These are phyloP conservation scores for Orchesella flavescens DNA, from an alignment of 2,888 invertebrate genomes.

Conservation along the genomic window DNA sequence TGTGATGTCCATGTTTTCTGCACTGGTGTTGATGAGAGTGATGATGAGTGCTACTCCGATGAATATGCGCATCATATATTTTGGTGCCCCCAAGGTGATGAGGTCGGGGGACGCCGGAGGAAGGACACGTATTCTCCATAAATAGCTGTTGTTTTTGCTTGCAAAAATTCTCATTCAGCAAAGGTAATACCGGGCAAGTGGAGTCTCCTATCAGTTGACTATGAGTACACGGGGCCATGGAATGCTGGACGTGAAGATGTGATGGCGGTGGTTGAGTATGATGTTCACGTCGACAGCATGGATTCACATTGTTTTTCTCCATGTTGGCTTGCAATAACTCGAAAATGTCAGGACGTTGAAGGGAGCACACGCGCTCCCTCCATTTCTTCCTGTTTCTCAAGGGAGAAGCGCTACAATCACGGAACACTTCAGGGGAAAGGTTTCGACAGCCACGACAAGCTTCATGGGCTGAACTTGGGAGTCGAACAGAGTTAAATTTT, in stretches of 20 bases:
- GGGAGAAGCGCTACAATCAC: conserved; percentile 74
- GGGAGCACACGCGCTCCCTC: conserved; percentile 78
- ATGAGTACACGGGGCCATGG: conserved; percentile 67
- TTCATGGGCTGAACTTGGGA: conserved; percentile 66
- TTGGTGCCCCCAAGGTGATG: conserved; percentile 56
- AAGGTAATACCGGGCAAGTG: conserved; percentile 68
- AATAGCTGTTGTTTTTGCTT: conserved; percentile 64
- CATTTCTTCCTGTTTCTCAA: conserved; percentile 71
- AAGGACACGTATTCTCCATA: conserved; percentile 37
- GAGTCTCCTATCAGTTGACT: conserved; percentile 70
- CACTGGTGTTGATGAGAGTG: conserved; percentile 64
- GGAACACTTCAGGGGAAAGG: conserved; percentile 70
- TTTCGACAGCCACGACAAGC: conserved; percentile 70
- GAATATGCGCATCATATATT: conserved; percentile 61
- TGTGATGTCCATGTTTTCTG: conserved; percentile 73
- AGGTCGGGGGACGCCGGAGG: conserved; percentile 9
- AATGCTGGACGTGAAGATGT: conserved; percentile 51
- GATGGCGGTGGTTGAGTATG: conserved; percentile 53
- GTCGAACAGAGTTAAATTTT: conserved; percentile 70
- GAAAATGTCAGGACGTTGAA: conserved; percentile 87
- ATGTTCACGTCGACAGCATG: conserved; percentile 72
- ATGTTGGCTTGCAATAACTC: conserved; percentile 92
- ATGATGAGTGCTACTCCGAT: conserved; percentile 54
- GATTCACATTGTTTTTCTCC: conserved; percentile 84
- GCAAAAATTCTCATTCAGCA: conserved; percentile 66